Evolutionary conservation across 2,797 vertebrate genomes (phyloP).

Genomic region (Pterois miles): DNA sequence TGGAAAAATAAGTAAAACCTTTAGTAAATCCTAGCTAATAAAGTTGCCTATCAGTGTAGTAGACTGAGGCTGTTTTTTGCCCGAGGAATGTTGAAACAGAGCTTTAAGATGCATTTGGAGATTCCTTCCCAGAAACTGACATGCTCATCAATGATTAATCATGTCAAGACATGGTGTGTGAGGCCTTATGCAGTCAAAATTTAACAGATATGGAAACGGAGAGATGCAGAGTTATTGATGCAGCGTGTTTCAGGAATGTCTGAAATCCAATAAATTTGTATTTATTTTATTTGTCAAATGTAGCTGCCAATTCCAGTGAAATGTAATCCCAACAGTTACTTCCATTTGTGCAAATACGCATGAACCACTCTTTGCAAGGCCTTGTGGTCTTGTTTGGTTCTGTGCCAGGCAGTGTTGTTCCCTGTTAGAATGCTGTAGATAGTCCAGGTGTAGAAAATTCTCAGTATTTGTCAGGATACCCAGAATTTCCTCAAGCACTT

Average conservation of each 20-base stretch:
- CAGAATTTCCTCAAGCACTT: background rate
- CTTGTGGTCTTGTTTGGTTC: background rate
- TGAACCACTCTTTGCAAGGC: background rate
- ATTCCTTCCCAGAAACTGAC: conserved; percentile 41
- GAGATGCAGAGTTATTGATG: background rate
- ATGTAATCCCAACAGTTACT: background rate
- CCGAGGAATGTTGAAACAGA: background rate
- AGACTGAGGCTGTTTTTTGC: background rate
- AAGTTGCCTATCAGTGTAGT: background rate
- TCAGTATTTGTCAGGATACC: background rate
- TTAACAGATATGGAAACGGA: background rate
- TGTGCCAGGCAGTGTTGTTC: background rate
- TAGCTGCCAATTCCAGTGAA: background rate
- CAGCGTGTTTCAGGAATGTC: background rate
- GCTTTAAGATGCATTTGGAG: background rate
- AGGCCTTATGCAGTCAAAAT: conserved; percentile 1
- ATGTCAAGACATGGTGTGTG: background rate
- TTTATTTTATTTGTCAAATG: background rate
- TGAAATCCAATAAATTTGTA: background rate
- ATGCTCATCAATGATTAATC: conserved; percentile 16
- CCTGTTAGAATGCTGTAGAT: background rate
- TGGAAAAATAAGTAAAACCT: background rate
- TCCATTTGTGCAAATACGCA: background rate
- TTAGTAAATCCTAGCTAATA: background rate
- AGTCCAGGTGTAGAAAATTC: background rate